Base-by-base conservation (phyloP, 2,888 invertebrate genomes). In the Deroplatys truncata region DNA sequence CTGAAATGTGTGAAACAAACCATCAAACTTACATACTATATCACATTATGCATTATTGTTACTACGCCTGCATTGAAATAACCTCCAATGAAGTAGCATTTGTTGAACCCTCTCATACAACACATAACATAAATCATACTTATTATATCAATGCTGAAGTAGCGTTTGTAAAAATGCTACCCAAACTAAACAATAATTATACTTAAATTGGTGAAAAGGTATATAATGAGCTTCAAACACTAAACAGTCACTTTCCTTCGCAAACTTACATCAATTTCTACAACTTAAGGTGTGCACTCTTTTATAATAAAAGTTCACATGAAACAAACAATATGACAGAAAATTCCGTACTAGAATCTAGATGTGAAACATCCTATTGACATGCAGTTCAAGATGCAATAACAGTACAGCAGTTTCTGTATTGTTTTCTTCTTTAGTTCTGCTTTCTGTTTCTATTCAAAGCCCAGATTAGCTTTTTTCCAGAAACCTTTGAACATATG, bases 351-450 rank as follows among this genome's bases (percentile, higher is more conserved):
- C 82, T 87, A 87, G 28, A 82, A 35, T 87, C 87, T 87, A 87
- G n/a, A 87, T 87, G 87, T 87, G 87, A 87, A 87, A 87, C 87
- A 87, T n/a, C 35, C 82, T 89, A 85, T 87, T 84, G 20, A 85
- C 89, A 90, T 89, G 90, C 90, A 90, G 87, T 43, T 85, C 87
- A 90, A 89, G 86, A 89, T 89, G 89, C 89, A 89, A 84, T 49
- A 82, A 89, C 88, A 87, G 82, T 87, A 31, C 83, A 31, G 56
- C 20, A 16, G 25, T 72, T 72, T 72, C 25, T 72, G 20, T 72
- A 43, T 72, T 72, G 20, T 72, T 72, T 72, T 72, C 25, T 72
- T 72, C 56, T 72, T 20, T 43, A 10, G 43, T 43, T 72, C 20
- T 20, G 20, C 15, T 72, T 49, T 72, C 4, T 5, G 20, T 72